Evolutionary conservation across 35 echinoderm and acorn worm species (phyloP).

Genomic region (Strongylocentrotus purpuratus): DNA sequence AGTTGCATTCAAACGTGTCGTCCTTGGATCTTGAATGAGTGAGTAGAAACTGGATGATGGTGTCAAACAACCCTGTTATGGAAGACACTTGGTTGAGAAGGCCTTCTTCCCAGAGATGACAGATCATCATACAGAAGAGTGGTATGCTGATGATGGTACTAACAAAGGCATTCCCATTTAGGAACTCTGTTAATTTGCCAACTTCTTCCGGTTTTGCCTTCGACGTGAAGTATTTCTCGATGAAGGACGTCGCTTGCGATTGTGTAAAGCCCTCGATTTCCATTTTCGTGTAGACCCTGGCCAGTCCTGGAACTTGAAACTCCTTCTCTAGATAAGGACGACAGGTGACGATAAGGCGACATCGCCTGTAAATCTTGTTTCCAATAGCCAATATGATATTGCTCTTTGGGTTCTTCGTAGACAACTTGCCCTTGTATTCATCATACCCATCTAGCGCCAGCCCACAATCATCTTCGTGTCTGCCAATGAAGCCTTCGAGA

Average conservation of each 20-base stretch:
- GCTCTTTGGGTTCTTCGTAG: not conserved
- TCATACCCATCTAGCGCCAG: constrained; percentile 17
- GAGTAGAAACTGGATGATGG: constrained; percentile 20
- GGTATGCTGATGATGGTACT: not conserved
- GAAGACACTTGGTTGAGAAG: not conserved
- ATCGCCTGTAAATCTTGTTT: not conserved
- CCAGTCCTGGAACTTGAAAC: not conserved
- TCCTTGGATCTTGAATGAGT: not conserved
- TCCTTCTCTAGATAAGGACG: constrained; percentile 25
- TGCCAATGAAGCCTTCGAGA: not conserved
- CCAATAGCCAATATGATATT: not conserved
- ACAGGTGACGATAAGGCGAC: not conserved
- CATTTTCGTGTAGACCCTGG: constrained; percentile 7
- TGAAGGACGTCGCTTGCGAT: not conserved
- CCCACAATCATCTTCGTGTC: constrained; percentile 25
- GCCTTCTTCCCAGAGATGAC: constrained; percentile 37
- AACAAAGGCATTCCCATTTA: not conserved
- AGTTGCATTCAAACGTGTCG: not conserved
- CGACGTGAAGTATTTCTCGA: constrained; percentile 1
- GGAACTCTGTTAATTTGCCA: not conserved
- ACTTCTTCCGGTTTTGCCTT: not conserved
- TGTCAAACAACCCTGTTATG: not conserved
- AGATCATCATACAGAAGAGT: constrained; percentile 23
- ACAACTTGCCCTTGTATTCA: constrained; percentile 5
- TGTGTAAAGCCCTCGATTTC: constrained; percentile 36